Evolutionary conservation across 2,888 invertebrate genomes (phyloP), one percentile per base, ranked within the genome.

Genomic region (Latrodectus hesperus): DNA sequence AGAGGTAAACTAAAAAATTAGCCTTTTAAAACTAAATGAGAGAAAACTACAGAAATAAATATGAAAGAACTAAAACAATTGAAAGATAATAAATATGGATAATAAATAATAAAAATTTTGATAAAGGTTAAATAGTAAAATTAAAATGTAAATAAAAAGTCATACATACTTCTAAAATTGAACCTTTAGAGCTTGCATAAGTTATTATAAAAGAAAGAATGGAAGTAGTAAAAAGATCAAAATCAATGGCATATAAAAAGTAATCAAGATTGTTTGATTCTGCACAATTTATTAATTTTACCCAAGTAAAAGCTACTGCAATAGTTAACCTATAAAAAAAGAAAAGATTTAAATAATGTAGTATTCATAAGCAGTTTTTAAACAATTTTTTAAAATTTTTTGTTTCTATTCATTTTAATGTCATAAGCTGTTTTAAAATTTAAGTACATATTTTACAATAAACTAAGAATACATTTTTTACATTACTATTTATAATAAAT

Each of bases 101-200:
- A 38, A 68, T 16, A 17, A 3, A 67, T 17, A 68, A 68, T 22
- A 12, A 17, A 68, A 4, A 17, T n/a, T 22, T 22, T 0, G 14
- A 73, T 73, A 17, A 52, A 16, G 3, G 1, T 16, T 17, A 53
- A 16, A 17, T 51, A 52, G 11, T 52, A 52, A 51, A 73, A 52
- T 52, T 52, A 22, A 22, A 22, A 22, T 22, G 17, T 67, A 17
- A 26, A 67, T 16, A 51, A 49, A 71, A 51, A 11, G n/a, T n/a
- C 38, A 17, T 53, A 74, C 73, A 8, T 73, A 87, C 86, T 51
- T 87, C 76, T 51, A 87, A 60, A 67, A 81, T 72, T 68, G 86
- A 81, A 11, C 86, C 86, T 79, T 68, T 73, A 51, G 76, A 72
- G 60, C 86, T 87, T 17, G 55, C 49, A 11, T 77, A 22, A 26